Conservation (phyloP, 2,888 invertebrate genomes). For the Stenichneumon culpator region DNA sequence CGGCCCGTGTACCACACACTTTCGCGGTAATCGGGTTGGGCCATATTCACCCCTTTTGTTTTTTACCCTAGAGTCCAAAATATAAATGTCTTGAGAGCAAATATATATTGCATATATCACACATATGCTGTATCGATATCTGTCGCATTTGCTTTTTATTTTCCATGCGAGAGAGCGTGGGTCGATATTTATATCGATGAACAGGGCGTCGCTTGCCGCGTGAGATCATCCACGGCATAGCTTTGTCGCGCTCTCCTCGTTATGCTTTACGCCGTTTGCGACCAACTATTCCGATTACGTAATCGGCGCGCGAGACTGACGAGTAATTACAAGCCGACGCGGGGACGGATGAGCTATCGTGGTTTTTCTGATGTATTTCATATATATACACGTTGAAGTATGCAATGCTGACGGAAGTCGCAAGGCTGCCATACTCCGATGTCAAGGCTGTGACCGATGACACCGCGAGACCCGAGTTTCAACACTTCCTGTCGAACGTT, state of each 20-base stretch:
- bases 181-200: slow-evolving; percentile 80
- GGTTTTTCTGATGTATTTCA: slow-evolving; percentile 11
- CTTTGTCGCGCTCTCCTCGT: slow-evolving; percentile 26
- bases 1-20: background rate
- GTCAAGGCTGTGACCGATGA: slow-evolving; percentile 73
- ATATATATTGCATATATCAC: background rate
- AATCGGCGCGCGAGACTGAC: slow-evolving; percentile 46
- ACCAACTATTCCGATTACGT: slow-evolving; percentile 56
- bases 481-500: slow-evolving; percentile 47
- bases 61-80: no score
- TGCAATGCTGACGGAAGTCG: slow-evolving; percentile 40
- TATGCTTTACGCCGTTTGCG: slow-evolving; percentile 60
- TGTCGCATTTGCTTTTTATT: background rate
- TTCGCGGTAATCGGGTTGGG: no score
- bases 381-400: slow-evolving; percentile 19
- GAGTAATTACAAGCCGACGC: slow-evolving; percentile 15
- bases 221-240: slow-evolving; percentile 73
- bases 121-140: background rate
- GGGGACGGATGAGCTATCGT: slow-evolving; percentile 19
- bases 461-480: slow-evolving; percentile 20
- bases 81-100: no score
- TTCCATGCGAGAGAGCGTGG: slow-evolving; percentile 24
- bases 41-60: no score
- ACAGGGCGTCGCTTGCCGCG: slow-evolving; percentile 74
- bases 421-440: slow-evolving; percentile 55